phyloP scores from a whole-genome alignment of 2,113 vertebrate genomes.

The Carlito syrichta region DNA sequence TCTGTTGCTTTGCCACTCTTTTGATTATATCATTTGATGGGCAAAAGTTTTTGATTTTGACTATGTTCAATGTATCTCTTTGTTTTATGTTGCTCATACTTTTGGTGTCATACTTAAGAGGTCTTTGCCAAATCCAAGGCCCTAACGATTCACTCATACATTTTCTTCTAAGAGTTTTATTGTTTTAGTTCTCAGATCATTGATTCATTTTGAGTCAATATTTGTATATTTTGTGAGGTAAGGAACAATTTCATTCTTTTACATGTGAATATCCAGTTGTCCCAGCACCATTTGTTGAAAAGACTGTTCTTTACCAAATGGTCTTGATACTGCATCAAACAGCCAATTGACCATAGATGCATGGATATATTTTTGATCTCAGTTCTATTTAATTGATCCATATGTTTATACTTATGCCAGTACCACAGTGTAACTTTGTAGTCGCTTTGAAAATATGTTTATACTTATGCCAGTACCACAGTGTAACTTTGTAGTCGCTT shows the following conservation, averaged over 20 bases:
- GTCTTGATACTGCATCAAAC: not conserved
- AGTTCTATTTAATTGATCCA: not conserved
- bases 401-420: not conserved
- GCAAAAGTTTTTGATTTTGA: not conserved
- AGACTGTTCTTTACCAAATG: not conserved
- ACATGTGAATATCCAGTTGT: not conserved
- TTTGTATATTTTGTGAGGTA: not conserved
- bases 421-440: not conserved
- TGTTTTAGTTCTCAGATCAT: not conserved
- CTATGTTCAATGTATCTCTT: not conserved
- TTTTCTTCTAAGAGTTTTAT: not conserved
- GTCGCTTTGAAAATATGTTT: not conserved
- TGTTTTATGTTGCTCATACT: not conserved
- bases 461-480: not conserved
- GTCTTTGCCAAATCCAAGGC: not conserved
- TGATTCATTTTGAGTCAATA: not conserved
- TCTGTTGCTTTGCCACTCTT: not conserved
- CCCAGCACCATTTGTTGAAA: not conserved
- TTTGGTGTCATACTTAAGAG: not conserved
- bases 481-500: not conserved
- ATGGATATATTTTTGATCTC: not conserved
- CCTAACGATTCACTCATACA: not conserved
- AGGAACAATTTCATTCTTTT: not conserved
- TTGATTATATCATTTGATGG: not conserved
- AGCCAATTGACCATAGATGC: not conserved